Base-by-base conservation (phyloP, 2,888 invertebrate genomes). In the Nomada fucata region DNA sequence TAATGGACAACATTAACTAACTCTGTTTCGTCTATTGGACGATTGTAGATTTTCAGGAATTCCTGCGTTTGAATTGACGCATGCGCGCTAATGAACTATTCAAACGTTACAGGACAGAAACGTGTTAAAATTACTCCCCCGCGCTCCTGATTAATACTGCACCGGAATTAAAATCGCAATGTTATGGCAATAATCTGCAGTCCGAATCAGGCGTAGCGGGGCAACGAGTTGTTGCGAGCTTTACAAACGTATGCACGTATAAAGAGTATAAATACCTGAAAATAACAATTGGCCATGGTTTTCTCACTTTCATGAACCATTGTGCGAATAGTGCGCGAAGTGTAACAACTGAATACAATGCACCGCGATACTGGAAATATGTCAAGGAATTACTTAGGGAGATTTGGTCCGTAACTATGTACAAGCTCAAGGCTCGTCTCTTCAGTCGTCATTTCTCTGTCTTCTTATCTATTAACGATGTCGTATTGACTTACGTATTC, bases 381-480 rank as follows among this genome's bases (percentile, higher is more conserved):
- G 67, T 71, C 74, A 81, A 75, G 74, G 75, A 71, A 57, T 72
- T 76, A 47, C 44, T 68, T 68, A 52, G 18, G 53, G 44, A 36
- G 72, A 76, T 79, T 84, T 73, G 67, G 55, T 68, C 18, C n/a
- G 53, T 42, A 77, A 29, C 15, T 47, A 55, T 15, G 47, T 44
- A 23, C 36, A 57, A 74, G 50, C 61, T 61, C 70, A 72, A 72
- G 63, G 75, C 59, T 63, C 53, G n/a, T 9, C 36, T 26, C 50
- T 47, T 36, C 29, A 18, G 20, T 15, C n/a, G 47, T 74, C 64
- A 73, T 53, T 47, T 44, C 63, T 53, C 36, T 13, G 18, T 42
- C 63, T 57, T 23, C 44, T 23, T 0, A 23, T 10, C n/a, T 26
- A 50, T 36, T 60, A 15, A 53, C 63, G 50, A 52, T n/a, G 42